phyloP scores from a whole-genome alignment of 2,888 invertebrate species.

The Polydrusus cervinus region DNA sequence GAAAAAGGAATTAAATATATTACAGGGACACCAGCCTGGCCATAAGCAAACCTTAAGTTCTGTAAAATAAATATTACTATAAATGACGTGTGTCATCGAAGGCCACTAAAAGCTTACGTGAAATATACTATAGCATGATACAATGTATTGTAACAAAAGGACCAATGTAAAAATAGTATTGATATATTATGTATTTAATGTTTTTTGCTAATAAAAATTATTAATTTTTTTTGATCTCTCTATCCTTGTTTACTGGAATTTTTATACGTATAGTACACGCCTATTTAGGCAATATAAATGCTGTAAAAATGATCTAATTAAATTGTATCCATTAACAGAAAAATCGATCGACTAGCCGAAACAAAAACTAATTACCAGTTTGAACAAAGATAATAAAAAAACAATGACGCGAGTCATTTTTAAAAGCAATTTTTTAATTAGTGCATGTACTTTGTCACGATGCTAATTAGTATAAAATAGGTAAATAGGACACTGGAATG shows the following conservation, averaged over 20 bases:
- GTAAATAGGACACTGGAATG: background rate
- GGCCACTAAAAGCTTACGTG: no score
- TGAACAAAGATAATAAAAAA: constrained; percentile 1
- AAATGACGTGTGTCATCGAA: no score
- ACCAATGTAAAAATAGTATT: background rate
- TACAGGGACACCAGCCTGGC: no score
- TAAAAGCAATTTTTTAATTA: constrained; percentile 8
- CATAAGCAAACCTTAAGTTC: no score
- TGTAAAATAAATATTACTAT: no score
- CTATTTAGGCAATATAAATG: background rate
- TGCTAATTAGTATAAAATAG: background rate
- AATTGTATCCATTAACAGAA: constrained; percentile 4
- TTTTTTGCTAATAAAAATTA: no score
- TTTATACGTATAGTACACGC: no score
- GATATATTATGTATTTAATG: no score
- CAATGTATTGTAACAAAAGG: background rate
- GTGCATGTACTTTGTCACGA: constrained; percentile 3
- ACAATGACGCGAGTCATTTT: background rate
- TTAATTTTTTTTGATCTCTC: no score
- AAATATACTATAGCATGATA: no score
- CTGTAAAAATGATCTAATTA: background rate
- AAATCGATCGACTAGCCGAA: background rate
- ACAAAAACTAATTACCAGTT: constrained; percentile 5
- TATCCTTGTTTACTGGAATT: no score
- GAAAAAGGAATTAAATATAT: no score